phyloP scores from a whole-genome alignment of 2,113 vertebrate genomes.

The Lamprologus lemairii region DNA sequence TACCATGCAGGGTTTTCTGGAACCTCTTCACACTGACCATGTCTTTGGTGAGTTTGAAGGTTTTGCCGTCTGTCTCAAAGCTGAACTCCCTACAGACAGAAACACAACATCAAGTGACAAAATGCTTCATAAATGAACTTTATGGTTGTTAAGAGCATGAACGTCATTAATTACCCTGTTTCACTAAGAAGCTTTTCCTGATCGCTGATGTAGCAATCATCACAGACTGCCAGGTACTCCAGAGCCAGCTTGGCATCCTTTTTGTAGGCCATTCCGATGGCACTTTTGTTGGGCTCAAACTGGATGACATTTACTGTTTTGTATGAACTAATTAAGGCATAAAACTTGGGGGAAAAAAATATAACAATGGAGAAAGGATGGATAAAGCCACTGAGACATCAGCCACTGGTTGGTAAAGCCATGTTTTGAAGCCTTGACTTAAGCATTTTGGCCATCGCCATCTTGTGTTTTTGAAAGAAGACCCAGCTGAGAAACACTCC shows the following conservation, averaged over 20 bases:
- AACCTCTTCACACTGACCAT: constrained; percentile 93
- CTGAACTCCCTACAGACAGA: constrained; percentile 81
- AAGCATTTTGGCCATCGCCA: background rate
- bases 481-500: background rate
- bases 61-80: constrained; percentile 88
- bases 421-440: background rate
- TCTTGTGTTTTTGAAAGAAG: background rate
- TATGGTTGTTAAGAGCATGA: too few relatives aligned
- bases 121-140: background rate
- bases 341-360: background rate
- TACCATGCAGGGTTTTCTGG: constrained; percentile 90
- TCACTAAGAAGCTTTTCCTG: constrained; percentile 84
- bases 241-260: constrained; percentile 91
- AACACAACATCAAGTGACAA: background rate
- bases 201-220: constrained; percentile 82
- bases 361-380: background rate
- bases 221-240: constrained; percentile 85
- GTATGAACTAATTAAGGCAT: constrained; percentile 67
- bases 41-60: constrained; percentile 87
- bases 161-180: constrained; percentile 74
- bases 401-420: background rate
- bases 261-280: constrained; percentile 92
- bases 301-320: constrained; percentile 89
- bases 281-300: constrained; percentile 92
- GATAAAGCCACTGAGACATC: background rate